Conservation (phyloP, 2,888 invertebrate species). For the Amphipoea oculea region DNA sequence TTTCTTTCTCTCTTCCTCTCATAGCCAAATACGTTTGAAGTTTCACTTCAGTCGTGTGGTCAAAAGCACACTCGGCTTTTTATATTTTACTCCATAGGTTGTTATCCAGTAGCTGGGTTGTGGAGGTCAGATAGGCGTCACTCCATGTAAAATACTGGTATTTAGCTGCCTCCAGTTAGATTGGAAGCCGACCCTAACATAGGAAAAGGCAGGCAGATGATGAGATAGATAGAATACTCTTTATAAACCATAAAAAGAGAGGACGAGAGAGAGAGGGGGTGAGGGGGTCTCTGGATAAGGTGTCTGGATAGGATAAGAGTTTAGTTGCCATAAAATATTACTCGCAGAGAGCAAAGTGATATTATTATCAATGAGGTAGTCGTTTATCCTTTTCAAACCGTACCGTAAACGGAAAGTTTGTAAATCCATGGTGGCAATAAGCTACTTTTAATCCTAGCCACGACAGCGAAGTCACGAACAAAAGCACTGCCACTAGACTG, state of each 20-base stretch:
- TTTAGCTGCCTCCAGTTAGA: background rate
- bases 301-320: no score
- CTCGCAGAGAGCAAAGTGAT: background rate
- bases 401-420: slow-evolving; percentile 13
- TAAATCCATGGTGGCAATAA: background rate
- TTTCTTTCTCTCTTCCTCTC: no score
- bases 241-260: no score
- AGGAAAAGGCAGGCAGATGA: background rate
- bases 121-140: background rate
- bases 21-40: no score
- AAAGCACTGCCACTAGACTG: background rate
- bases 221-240: background rate
- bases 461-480: slow-evolving; percentile 18
- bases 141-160: background rate
- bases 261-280: no score
- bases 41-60: no score
- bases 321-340: background rate
- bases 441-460: slow-evolving; percentile 6
- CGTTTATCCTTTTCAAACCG: background rate
- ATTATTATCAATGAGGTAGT: background rate
- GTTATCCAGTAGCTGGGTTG: background rate
- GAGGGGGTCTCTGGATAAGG: no score
- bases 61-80: no score
- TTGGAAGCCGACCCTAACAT: background rate
- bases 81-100: background rate